Evolutionary conservation across 2,888 invertebrate species (phyloP), one percentile per base, ranked within the genome.

Genomic region (Lepas anatifera): DNA sequence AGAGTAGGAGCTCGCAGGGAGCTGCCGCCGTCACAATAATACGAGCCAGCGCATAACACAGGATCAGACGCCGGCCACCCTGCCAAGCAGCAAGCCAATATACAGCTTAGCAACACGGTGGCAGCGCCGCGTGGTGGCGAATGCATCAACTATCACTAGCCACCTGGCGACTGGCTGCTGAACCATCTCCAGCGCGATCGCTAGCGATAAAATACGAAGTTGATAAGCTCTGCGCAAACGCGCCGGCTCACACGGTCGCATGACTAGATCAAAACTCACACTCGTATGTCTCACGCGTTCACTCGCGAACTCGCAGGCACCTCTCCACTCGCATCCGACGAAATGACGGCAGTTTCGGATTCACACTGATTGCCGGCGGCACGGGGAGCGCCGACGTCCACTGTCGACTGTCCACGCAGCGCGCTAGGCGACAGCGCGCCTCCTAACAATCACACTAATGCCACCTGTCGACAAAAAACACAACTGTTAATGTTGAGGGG

Each of bases 51-150:
- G n/a, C n/a, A n/a, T n/a, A n/a, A n/a, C n/a, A n/a, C n/a, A n/a
- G n/a, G n/a, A n/a, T n/a, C n/a, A n/a, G n/a, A n/a, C n/a, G n/a
- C n/a, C n/a, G n/a, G n/a, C n/a, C n/a, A n/a, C n/a, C n/a, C n/a
- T n/a, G n/a, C n/a, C n/a, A n/a, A 52, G 52, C 52, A 52, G 32
- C 52, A 52, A 52, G 52, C n/a, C 52, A 52, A 52, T 52, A 32
- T 52, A 52, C 52, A 52, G 52, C 52, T 32, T 27, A 27, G 50
- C 25, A 16, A 25, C 3, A 16, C n/a, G 52, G 27, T 32, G 29
- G 52, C 52, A 13, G 52, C 32, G 29, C 16, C 52, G 52, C 52
- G 52, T n/a, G 13, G 52, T 16, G 52, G 52, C 52, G 29, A 29
- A 0, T 7, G 25, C 27, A 32, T 32, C n/a, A 29, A 32, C 52